Evolutionary conservation across 2,797 vertebrate species (phyloP).

Genomic region (Macropus fuliginosus): DNA sequence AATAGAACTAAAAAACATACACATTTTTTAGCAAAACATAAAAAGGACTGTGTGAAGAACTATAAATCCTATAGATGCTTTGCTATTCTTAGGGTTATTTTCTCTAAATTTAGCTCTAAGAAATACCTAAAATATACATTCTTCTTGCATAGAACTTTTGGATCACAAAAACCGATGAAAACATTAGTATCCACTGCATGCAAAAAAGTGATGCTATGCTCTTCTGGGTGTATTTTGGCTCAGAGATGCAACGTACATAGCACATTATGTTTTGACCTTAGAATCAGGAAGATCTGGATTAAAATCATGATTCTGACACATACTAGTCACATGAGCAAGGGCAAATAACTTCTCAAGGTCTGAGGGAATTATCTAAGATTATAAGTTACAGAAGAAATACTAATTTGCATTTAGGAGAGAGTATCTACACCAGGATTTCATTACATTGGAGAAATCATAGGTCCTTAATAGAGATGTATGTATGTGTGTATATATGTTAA

Average conservation of each 20-base stretch:
- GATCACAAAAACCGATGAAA: neutral
- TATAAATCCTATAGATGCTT: constrained; percentile 33
- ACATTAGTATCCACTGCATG: neutral
- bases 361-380: neutral
- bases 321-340: neutral
- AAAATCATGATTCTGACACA: neutral
- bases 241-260: neutral
- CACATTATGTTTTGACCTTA: neutral
- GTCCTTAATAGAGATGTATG: neutral
- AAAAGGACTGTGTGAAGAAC: constrained; percentile 1
- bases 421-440: neutral
- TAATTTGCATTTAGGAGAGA: neutral
- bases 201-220: neutral
- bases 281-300: neutral
- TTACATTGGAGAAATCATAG: neutral
- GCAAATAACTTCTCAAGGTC: neutral
- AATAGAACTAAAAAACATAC: constrained; percentile 46
- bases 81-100: constrained; percentile 25
- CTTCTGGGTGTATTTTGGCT: neutral
- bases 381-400: neutral
- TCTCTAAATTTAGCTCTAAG: constrained; percentile 30
- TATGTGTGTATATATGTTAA: neutral
- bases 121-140: constrained; percentile 8
- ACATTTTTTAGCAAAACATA: constrained; percentile 45
- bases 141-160: neutral